Evolutionary conservation across 2,113 vertebrate species (phyloP), one percentile per base, ranked within the genome.

Genomic region (Rhipidura dahli): DNA sequence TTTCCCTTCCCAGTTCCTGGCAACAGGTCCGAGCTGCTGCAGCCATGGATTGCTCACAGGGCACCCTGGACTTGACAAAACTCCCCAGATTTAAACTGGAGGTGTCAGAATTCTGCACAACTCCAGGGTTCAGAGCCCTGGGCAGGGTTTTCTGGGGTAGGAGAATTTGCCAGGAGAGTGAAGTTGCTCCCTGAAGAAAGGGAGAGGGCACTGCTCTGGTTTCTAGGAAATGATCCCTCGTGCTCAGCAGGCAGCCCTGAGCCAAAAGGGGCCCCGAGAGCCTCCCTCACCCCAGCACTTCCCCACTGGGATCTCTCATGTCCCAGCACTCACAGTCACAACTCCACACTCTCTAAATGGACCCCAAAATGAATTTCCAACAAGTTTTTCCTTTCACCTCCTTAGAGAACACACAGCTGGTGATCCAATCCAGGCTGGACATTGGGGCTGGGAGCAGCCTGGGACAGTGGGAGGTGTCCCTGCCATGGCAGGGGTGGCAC

Each of bases 371-470:
- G 1, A 33, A 39, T 13, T 14, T n/a, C 51, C 31, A 5, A 7
- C 0, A 6, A 22, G 44, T 51, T 63, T 65, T 40, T 18, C 39
- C 13, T 24, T 6, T 66, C 37, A 13, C 1, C 37, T n/a, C 31
- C 45, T 1, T 7, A 12, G n/a, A 3, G 11, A 33, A 35, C n/a
- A 8, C 4, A 0, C 0, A 1, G 49, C 0, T 20, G 37, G 9
- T 7, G 53, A 15, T 14, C 11, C n/a, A 75, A 7, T 3, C 22
- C 59, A 37, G 37, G 68, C 0, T 59, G 77, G 66, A 7, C n/a
- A n/a, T n/a, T 4, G 2, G 35, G 35, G 59, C 4, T 37, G 5
- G 33, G 86, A 66, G 68, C 6, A 4, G 0, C 22, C 31, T 50
- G 77, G 60, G 39, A 3, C 11, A 66, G 13, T 3, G 51, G 33